A percentile compares a stretch with the other conserved stretches of the same genome.
Evolutionary conservation across 2,113 vertebrate species (phyloP).

Genomic region (Naja naja): DNA sequence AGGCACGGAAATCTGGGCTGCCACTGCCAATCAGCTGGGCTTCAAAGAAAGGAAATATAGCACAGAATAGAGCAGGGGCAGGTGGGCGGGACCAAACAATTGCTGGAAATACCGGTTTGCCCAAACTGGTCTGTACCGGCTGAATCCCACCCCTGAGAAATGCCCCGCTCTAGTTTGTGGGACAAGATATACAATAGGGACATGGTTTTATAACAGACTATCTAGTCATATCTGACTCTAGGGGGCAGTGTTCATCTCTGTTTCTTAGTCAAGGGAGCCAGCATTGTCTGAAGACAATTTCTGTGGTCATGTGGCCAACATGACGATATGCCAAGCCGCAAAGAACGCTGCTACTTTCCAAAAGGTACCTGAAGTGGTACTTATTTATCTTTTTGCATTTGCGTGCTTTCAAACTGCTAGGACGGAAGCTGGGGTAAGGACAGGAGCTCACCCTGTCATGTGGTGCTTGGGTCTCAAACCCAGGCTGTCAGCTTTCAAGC

Average conservation of each 20-base stretch:
- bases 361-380: neutral
- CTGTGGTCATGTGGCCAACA: neutral
- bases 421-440: neutral
- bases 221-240: neutral
- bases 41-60: too few species aligned
- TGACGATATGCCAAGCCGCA: neutral
- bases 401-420: neutral
- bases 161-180: neutral
- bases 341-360: neutral
- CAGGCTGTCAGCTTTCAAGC: too few species aligned
- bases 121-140: rapidly evolving
- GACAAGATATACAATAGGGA: neutral
- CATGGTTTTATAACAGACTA: neutral
- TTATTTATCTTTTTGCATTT: neutral
- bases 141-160: too few species aligned
- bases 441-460: neutral
- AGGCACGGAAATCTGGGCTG: too few species aligned
- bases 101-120: too few species aligned
- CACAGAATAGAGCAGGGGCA: too few species aligned
- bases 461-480: too few species aligned
- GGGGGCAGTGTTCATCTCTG: neutral
- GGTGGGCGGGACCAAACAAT: too few species aligned
- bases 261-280: neutral
- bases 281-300: neutral
- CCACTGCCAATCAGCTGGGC: too few species aligned